Evolutionary conservation across 1,140 invertebrate genomes (phyloP), one percentile per base, ranked within the genome.

Genomic region (Bathynomus jamesi): DNA sequence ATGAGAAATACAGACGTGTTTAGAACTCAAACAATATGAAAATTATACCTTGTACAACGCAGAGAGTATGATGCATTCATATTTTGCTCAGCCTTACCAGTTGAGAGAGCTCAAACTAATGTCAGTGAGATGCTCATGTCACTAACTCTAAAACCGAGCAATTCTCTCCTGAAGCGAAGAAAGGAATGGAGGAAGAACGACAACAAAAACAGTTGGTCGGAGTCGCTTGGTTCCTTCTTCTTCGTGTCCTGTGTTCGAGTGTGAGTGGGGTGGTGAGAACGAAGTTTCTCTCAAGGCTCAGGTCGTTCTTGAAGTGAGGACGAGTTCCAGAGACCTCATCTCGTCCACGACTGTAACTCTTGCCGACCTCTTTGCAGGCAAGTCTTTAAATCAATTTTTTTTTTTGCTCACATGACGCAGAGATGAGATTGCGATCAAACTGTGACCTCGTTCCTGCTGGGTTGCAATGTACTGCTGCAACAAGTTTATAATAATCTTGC

Each of bases 261-360:
- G 69, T 72, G 71, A 70, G 17, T 73, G 72, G 68, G 60, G 60
- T 11, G 67, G 67, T 7, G 71, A 67, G 13, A 31, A 61, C 61
- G 74, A 70, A 28, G 64, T 66, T 11, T 67, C 71, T 28, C 29
- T 62, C 7, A 65, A 66, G 28, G 74, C 68, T 13, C 8, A 62
- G 24, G 27, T 72, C 5, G 65, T 72, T 11, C 25, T 73, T 3
- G 74, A 70, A 28, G 67, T 73, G 28, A 46, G 69, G 40, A 68
- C 74, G 40, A 69, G 67, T 8, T 73, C 70, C 40, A 70, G 70
- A 30, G 71, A 73, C 13, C 71, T 70, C 30, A 61, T 76, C 11
- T 69, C 69, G 64, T 76, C 70, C 53, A 62, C 71, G 10, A 73
- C 66, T 66, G 24, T 72, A 61, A 28, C 29, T 11, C 64, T 75